phyloP scores from a whole-genome alignment of 2,113 vertebrate genomes.

The Petroica traversi region DNA sequence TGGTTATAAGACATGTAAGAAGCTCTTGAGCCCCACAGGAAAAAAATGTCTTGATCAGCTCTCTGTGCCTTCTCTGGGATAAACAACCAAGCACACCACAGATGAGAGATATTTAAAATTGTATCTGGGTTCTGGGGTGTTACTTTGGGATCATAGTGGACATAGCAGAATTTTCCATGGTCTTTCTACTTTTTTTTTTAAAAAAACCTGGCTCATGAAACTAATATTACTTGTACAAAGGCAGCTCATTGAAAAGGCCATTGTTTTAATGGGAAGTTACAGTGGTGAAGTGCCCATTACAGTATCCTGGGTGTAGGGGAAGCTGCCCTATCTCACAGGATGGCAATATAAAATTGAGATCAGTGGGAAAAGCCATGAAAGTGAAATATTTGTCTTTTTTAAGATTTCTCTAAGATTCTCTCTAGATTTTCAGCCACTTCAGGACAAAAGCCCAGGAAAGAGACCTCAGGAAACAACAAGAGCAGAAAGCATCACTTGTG shows the following conservation, averaged over 20 bases:
- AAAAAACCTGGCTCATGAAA: not conserved
- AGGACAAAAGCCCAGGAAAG: not conserved
- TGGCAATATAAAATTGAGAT: not conserved
- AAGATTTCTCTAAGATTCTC: not conserved
- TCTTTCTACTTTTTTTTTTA: not conserved
- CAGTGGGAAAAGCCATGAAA: not conserved
- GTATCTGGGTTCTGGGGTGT: not conserved
- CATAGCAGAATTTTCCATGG: not conserved
- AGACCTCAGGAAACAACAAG: not conserved
- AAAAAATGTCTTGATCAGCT: not conserved
- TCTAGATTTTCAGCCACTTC: not conserved
- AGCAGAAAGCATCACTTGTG: not conserved
- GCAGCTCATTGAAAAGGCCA: not conserved
- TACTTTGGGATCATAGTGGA: not conserved
- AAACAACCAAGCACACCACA: not conserved
- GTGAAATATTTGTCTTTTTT: not conserved
- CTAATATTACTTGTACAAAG: not conserved
- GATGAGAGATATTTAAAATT: not conserved
- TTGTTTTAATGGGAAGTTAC: not conserved
- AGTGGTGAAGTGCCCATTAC: not conserved
- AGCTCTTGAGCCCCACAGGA: not conserved
- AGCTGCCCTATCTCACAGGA: not conserved
- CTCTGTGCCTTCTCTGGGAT: not conserved
- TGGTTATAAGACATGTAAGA: not conserved
- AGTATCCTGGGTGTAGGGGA: not conserved